Evolutionary conservation across 2,113 vertebrate genomes (phyloP), one percentile per base, ranked within the genome.

Genomic region (Scytalopus superciliaris): DNA sequence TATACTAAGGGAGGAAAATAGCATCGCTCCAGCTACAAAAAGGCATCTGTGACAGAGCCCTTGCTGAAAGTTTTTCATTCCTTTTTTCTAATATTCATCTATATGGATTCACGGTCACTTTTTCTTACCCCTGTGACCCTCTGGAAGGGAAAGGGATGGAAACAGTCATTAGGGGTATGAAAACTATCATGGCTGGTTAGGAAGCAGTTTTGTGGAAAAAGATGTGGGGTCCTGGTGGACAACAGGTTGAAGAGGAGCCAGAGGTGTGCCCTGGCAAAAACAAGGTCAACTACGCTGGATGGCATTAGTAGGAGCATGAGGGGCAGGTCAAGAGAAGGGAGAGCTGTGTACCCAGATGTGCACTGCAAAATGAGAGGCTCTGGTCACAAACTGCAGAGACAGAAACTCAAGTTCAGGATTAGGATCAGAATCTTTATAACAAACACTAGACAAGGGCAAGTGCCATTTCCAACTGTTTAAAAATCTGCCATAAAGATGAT

Each of bases 241-340:
- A 30, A 44, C 4, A 60, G 40, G 42, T 7, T 67, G 47, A 52
- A 67, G 27, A 72, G 44, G 11, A 84, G 14, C 15, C 76, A 89
- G 76, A 1, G 1, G 37, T 0, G 9, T 42, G 27, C 5, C 35
- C 70, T 60, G 73, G 63, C 27, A 91, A 74, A n/a, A 75, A 18
- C 3, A 2, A 39, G 50, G 9, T 1, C 33, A 25, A 33, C 7
- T 55, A 44, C 24, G 31, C 3, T 3, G 0, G 16, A 17, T 4
- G 63, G 66, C 16, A 30, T 33, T 13, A 49, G 37, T 23, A 73
- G 84, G n/a, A 68, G 39, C 4, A 1, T 4, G 39, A 57, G 22
- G 24, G 25, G 4, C n/a, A 64, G 22, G 33, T 30, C 4, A 23
- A 33, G 44, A 60, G 45, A 94, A 79, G 24, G 67, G 23, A 88